These are phyloP conservation scores for Centropristis striata DNA, from an alignment of 2,113 vertebrate species.

Conservation along the genomic window DNA sequence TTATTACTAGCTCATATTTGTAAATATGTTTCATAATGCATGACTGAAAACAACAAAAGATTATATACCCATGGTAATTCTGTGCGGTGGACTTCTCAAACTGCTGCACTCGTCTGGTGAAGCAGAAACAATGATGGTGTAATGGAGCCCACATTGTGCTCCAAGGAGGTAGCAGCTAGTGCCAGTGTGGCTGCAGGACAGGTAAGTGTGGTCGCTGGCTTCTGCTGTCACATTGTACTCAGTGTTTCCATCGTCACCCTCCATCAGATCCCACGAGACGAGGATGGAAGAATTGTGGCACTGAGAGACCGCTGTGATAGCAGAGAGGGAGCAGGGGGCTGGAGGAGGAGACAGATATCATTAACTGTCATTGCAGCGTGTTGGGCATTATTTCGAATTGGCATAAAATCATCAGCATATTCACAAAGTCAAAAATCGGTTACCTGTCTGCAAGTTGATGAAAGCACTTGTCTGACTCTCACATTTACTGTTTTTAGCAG, in stretches of 20 bases:
- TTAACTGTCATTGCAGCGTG: not conserved
- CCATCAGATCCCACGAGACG: constrained; percentile 72
- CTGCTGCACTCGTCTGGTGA: constrained; percentile 74
- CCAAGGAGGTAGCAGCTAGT: constrained; percentile 76
- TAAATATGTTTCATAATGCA: too few relatives aligned
- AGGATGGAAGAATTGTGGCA: constrained; percentile 76
- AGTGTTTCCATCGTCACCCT: constrained; percentile 11
- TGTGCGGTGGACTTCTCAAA: constrained; percentile 77
- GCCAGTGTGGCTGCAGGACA: constrained; percentile 69
- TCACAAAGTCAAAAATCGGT: not conserved
- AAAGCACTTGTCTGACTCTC: constrained; percentile 69
- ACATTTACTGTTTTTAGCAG: constrained; percentile 73
- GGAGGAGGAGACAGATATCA: not conserved
- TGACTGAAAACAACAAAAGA: not conserved
- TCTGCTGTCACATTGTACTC: constrained; percentile 78
- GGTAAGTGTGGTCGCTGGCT: constrained; percentile 58
- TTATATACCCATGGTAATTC: constrained; percentile 79
- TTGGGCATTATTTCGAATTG: not conserved
- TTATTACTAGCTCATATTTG: too few relatives aligned
- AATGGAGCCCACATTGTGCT: constrained; percentile 74
- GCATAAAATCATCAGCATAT: not conserved
- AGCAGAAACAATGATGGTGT: constrained; percentile 78
- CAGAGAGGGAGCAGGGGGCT: constrained; percentile 80
- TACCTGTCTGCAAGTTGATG: constrained; percentile 79
- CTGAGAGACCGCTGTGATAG: constrained; percentile 64